Percentiles rank a stretch among this genome's conserved stretches.
These are phyloP conservation scores for Alouatta palliata DNA, from an alignment of 2,113 vertebrate genomes.

Conservation along the genomic window DNA sequence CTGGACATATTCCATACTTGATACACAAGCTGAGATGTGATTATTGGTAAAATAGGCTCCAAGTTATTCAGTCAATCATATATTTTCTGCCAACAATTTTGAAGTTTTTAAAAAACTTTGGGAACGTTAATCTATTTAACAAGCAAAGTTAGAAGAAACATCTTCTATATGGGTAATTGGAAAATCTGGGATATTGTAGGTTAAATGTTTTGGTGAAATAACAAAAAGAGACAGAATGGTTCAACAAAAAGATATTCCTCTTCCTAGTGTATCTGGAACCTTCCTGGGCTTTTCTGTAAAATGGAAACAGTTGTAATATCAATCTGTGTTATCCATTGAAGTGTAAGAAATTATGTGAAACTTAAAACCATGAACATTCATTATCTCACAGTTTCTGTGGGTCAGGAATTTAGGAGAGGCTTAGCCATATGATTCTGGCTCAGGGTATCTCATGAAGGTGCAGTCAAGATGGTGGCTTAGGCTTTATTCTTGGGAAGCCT, in stretches of 20 bases:
- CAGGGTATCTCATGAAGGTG: background rate
- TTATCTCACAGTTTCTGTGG: background rate
- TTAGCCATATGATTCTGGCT: background rate
- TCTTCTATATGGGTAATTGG: background rate
- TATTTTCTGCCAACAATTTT: slow-evolving; percentile 10
- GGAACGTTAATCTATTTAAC: background rate
- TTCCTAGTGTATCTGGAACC: background rate
- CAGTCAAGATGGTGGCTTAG: background rate
- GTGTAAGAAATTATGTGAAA: background rate
- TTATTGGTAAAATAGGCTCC: slow-evolving; percentile 13
- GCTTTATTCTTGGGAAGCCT: background rate
- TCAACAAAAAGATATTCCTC: background rate
- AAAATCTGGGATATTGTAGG: background rate
- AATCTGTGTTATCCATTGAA: background rate
- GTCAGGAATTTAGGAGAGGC: background rate
- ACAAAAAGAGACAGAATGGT: background rate
- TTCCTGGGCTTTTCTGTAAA: background rate
- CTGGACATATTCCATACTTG: background rate
- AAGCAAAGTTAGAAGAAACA: slow-evolving; percentile 14
- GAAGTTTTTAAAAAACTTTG: background rate
- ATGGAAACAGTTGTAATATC: background rate
- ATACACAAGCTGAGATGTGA: background rate
- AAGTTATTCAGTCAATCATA: background rate
- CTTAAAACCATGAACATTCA: background rate
- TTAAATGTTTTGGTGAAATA: slow-evolving; percentile 42